Evolutionary conservation across 2,888 invertebrate genomes (phyloP).

Genomic region (Amblyjoppa fuscipennis): DNA sequence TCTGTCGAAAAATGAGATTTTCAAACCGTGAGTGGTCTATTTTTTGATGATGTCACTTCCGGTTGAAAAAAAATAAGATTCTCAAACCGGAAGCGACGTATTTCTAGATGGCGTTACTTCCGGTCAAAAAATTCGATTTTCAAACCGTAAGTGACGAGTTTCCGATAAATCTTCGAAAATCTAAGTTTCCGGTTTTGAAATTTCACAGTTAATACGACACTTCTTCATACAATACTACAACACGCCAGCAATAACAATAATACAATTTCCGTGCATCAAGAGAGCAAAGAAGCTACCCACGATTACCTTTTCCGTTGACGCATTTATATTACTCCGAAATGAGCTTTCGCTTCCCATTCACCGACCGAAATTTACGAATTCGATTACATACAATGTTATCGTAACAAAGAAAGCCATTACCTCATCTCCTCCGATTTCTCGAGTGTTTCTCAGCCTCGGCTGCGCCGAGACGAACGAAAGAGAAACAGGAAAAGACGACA

Average conservation of each 20-base stretch:
- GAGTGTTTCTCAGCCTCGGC: slow-evolving; percentile 13
- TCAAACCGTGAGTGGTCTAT: too few relatives aligned
- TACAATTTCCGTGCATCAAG: background rate
- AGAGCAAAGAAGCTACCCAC: background rate
- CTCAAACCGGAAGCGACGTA: too few relatives aligned
- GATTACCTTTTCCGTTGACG: background rate
- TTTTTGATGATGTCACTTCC: too few relatives aligned
- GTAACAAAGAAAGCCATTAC: slow-evolving; percentile 58
- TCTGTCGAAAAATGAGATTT: too few relatives aligned
- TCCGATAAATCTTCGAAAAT: too few relatives aligned
- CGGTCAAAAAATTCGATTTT: too few relatives aligned
- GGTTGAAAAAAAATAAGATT: too few relatives aligned
- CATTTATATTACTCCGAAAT: background rate
- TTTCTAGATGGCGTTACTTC: too few relatives aligned
- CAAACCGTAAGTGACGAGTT: too few relatives aligned
- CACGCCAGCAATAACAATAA: background rate
- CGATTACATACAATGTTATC: slow-evolving; percentile 48
- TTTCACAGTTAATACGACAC: too few relatives aligned
- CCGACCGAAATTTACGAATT: slow-evolving; percentile 50
- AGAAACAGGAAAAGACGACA: slow-evolving; percentile 10
- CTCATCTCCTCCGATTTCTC: slow-evolving; percentile 4
- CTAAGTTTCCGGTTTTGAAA: too few relatives aligned
- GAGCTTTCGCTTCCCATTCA: slow-evolving; percentile 13
- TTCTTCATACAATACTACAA: too few relatives aligned
- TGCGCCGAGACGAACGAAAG: slow-evolving; percentile 1